Base-by-base conservation (phyloP, 2,797 vertebrate genomes). In the Cheirogaleus major region DNA sequence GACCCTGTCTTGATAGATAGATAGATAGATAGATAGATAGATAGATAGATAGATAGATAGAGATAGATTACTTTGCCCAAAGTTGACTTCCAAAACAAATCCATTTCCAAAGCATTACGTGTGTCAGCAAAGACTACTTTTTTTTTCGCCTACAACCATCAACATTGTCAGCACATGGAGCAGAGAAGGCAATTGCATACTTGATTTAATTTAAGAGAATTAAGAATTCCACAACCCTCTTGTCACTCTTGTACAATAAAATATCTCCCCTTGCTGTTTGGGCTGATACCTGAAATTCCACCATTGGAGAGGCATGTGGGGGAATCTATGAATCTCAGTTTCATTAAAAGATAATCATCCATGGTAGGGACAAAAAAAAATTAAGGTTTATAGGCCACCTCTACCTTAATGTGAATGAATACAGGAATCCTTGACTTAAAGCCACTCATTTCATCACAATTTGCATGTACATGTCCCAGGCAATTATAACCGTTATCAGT, bases 21-120 rank as follows among this genome's bases (percentile, higher is more conserved):
- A 63, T 30, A 15, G 59, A 61, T 30, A 61, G 25, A 61, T 61
- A 59, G 9, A 59, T 7, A 22, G 48, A 50, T 17, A 22, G 27
- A 32, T 13, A 61, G 59, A 61, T 14, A 59, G 57, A 59, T 25
- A 61, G 27, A 63, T 61, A 61, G 25, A 59, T 59, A 57, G 8
- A 45, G 22, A 59, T 59, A 59, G 59, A 61, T 30, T 12, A 7
- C 15, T 45, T 75, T 32, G 43, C 72, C 43, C 70, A 65, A 91
- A 52, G 38, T 88, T 87, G 85, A 75, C 30, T 90, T 93, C 27
- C 27, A 80, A 69, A 75, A 79, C 35, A 93, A 93, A 82, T 27
- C 22, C 57, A 91, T 63, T 78, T 94, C 67, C 70, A 94, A 87
- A 84, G 35, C 32, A 73, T 59, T 95, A 22, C 50, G 17, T 76